Evolutionary conservation across 1,140 invertebrate species (phyloP).

Genomic region (Argopecten irradians): DNA sequence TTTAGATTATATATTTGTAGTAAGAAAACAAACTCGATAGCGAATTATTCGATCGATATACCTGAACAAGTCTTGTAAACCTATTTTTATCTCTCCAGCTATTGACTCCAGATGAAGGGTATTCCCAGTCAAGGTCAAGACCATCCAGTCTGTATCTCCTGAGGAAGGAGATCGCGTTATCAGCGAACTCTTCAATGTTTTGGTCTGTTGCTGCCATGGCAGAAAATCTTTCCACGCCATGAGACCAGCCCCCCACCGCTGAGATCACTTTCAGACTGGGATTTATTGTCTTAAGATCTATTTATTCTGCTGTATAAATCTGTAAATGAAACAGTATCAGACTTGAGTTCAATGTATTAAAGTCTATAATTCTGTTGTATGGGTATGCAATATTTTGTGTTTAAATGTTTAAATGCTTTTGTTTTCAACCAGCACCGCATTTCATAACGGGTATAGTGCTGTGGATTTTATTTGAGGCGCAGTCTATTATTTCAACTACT

Average conservation of each 20-base stretch:
- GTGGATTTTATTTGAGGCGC: no score
- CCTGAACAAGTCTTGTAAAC: conserved; percentile 71
- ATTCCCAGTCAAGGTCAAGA: conserved; percentile 98
- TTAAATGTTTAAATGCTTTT: no score
- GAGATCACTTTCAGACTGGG: conserved; percentile 92
- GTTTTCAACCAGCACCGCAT: no score
- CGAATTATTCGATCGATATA: no score
- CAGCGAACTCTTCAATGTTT: conserved; percentile 86
- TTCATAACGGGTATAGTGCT: no score
- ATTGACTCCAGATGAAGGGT: conserved; percentile 81
- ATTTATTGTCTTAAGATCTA: conserved; percentile 89
- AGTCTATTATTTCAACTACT: no score
- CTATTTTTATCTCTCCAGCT: conserved; percentile 83
- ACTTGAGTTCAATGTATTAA: no score
- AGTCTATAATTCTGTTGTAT: no score
- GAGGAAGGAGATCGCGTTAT: conserved; percentile 94
- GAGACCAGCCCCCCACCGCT: conserved; percentile 97
- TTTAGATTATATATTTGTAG: no score
- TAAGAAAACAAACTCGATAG: no score
- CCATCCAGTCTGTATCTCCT: conserved; percentile 95
- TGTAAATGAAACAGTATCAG: no score
- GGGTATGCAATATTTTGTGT: no score
- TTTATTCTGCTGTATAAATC: conserved; percentile 68
- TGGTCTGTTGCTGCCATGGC: conserved; percentile 79
- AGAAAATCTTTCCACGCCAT: conserved; percentile 93